Percentiles rank a stretch among this genome's conserved stretches.
These are phyloP conservation scores for Microctonus brassicae DNA, from an alignment of 2,888 invertebrate species.

Conservation along the genomic window DNA sequence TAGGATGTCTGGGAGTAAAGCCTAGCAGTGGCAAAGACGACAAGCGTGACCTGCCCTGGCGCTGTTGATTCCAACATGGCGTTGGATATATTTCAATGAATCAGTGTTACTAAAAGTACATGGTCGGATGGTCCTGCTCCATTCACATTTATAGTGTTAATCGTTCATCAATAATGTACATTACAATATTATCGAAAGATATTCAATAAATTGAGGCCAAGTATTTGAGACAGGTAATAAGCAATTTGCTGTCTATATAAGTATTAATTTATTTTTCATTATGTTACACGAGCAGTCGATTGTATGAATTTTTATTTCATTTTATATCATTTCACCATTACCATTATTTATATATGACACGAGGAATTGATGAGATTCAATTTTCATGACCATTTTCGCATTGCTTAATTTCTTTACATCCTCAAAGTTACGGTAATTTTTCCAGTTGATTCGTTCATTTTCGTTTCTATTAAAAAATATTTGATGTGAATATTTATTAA, in stretches of 20 bases:
- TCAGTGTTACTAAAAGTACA: background rate
- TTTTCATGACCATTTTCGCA: background rate
- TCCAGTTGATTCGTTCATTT: background rate
- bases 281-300: background rate
- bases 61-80: slow-evolving; percentile 35
- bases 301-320: background rate
- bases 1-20: background rate
- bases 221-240: background rate
- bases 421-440: background rate
- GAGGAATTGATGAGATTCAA: background rate
- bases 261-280: background rate
- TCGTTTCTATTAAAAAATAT: too few species aligned
- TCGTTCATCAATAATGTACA: background rate
- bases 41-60: slow-evolving; percentile 14
- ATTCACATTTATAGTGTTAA: too few species aligned
- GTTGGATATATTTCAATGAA: slow-evolving; percentile 18
- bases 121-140: background rate
- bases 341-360: background rate
- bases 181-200: background rate
- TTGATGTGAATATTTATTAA: too few species aligned
- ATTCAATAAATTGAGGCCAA: background rate
- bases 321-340: background rate
- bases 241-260: background rate
- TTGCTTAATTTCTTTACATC: background rate
- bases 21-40: slow-evolving; percentile 1